Percentiles rank a stretch among this genome's conserved stretches.
These are phyloP conservation scores for Nephrotoma flavescens DNA, from an alignment of 2,888 invertebrate genomes.

Conservation along the genomic window DNA sequence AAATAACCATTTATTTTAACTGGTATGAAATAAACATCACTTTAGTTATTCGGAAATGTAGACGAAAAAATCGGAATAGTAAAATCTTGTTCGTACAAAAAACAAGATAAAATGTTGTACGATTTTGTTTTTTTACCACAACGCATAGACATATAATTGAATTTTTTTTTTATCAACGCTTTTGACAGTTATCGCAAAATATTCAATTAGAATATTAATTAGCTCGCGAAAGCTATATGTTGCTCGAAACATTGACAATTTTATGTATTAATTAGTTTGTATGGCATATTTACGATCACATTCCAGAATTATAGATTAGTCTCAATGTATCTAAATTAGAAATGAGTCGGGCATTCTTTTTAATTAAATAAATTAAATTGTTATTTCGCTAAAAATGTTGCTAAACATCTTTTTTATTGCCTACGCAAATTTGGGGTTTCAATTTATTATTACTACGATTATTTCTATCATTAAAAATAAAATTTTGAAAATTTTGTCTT, in stretches of 20 bases:
- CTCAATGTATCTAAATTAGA: background rate
- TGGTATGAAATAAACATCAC: too few species aligned
- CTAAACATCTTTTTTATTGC: background rate
- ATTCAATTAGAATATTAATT: background rate
- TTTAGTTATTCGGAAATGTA: too few species aligned
- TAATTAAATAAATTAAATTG: background rate
- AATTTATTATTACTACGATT: background rate
- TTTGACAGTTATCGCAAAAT: background rate
- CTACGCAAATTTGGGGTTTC: background rate
- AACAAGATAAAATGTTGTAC: too few species aligned
- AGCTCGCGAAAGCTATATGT: background rate
- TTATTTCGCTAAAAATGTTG: background rate
- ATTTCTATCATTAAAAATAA: background rate
- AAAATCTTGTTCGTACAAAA: too few species aligned
- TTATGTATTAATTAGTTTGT: background rate
- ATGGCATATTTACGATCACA: background rate
- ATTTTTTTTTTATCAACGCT: background rate
- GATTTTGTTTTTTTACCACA: too few species aligned
- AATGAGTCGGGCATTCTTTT: background rate
- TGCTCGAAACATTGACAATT: background rate
- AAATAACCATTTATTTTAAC: too few species aligned
- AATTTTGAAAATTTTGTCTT: background rate
- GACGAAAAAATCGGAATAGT: too few species aligned
- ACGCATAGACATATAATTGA: too few species aligned
- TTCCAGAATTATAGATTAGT: background rate